These are phyloP conservation scores for Tholera decimalis DNA, from an alignment of 2,888 invertebrate genomes.

Conservation along the genomic window DNA sequence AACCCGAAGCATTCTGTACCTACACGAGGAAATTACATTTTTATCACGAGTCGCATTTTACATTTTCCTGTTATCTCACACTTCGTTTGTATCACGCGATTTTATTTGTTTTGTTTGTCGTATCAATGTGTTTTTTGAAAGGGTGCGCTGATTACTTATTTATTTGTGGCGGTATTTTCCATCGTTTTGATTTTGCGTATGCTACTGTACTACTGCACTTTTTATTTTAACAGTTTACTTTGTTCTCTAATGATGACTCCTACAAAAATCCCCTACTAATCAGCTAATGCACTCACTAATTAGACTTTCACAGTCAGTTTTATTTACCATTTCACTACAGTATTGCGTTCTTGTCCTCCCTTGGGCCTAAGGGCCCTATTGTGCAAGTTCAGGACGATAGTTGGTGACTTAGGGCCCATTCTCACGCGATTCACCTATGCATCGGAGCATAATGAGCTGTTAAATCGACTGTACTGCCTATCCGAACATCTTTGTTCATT, in stretches of 20 bases:
- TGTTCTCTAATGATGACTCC: background rate
- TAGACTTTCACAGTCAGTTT: constrained; percentile 46
- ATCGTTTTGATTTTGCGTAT: constrained; percentile 14
- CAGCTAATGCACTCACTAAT: constrained; percentile 63
- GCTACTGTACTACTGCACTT: background rate
- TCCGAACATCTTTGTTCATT: constrained; percentile 62
- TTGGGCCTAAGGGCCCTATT: constrained; percentile 54
- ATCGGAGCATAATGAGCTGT: constrained; percentile 57
- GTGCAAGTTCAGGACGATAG: constrained; percentile 50
- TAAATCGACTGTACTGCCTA: constrained; percentile 61
- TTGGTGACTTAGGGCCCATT: constrained; percentile 59
- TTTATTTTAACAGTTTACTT: background rate
- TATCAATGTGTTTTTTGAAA: constrained; percentile 51
- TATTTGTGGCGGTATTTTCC: constrained; percentile 31
- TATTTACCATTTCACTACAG: constrained; percentile 50
- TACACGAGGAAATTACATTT: constrained; percentile 82
- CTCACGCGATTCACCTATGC: constrained; percentile 62
- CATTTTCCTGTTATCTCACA: constrained; percentile 73
- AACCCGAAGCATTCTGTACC: constrained; percentile 79
- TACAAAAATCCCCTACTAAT: constrained; percentile 48
- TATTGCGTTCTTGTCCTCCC: constrained; percentile 59
- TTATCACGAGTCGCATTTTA: constrained; percentile 82
- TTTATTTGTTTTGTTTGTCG: constrained; percentile 65
- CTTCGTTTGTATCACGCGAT: constrained; percentile 69
- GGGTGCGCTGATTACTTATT: constrained; percentile 42